These are phyloP conservation scores for Calliopum simillimum DNA, from an alignment of 2,888 invertebrate genomes.

Conservation along the genomic window DNA sequence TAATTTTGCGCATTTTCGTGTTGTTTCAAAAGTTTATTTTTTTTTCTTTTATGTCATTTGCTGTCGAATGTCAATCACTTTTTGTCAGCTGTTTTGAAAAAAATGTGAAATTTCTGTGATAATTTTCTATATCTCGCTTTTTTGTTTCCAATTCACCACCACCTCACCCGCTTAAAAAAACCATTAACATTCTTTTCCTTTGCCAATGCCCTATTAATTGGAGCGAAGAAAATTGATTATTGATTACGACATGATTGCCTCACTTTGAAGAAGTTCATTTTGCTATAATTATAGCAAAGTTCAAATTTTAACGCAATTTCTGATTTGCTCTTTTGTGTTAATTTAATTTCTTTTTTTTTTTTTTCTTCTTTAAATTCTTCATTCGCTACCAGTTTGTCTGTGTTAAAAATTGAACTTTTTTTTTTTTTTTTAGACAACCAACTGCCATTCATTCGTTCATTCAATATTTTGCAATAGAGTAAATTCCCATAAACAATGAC, in stretches of 20 bases:
- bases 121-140: background rate
- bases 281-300: background rate
- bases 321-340: background rate
- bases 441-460: background rate
- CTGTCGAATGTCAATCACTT: too few species aligned
- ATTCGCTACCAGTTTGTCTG: background rate
- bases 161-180: background rate
- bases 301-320: background rate
- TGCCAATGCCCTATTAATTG: background rate
- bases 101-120: background rate
- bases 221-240: slow-evolving; percentile 19
- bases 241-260: slow-evolving; percentile 7
- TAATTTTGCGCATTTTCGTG: too few species aligned
- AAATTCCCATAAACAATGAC: slow-evolving; percentile 7
- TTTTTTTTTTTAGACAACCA: background rate
- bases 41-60: too few species aligned
- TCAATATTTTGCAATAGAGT: slow-evolving; percentile 3
- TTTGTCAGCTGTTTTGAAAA: too few species aligned
- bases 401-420: background rate
- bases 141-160: background rate
- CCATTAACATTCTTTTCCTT: background rate
- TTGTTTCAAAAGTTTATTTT: too few species aligned
- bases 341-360: background rate
- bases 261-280: background rate
- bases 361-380: background rate